Conservation (phyloP, 2,888 invertebrate species). For the Drosophila robusta region DNA sequence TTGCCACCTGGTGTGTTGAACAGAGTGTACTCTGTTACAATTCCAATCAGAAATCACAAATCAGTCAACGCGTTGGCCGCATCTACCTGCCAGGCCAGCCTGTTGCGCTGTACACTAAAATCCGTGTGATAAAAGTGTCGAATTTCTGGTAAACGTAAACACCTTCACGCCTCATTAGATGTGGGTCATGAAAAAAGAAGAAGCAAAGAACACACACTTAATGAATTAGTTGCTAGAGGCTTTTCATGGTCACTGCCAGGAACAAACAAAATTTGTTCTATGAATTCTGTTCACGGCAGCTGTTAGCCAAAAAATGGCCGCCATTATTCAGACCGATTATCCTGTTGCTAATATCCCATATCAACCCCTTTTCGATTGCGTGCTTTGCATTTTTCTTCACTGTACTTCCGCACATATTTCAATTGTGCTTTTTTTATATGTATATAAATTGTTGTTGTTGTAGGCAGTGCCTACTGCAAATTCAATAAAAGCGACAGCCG, state of each 20-base stretch:
- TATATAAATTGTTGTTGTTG: constrained; percentile 19
- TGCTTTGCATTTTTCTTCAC: constrained; percentile 55
- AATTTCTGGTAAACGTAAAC: constrained; percentile 55
- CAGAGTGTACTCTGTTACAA: constrained; percentile 6
- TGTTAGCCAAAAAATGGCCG: constrained; percentile 41
- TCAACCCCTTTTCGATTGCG: constrained; percentile 54
- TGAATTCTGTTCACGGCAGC: constrained; percentile 30
- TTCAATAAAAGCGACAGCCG: constrained; percentile 70
- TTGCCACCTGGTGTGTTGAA: constrained; percentile 57
- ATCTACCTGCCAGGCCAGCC: constrained; percentile 42
- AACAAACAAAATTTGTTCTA: neutral
- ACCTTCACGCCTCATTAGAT: constrained; percentile 59
- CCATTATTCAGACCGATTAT: constrained; percentile 57
- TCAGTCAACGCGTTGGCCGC: constrained; percentile 24
- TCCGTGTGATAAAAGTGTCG: constrained; percentile 39
- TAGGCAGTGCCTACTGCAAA: constrained; percentile 45
- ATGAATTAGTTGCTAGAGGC: constrained; percentile 7
- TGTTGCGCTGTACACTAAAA: constrained; percentile 44
- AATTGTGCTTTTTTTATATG: constrained; percentile 40
- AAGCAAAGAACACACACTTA: constrained; percentile 1
- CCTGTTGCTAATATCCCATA: constrained; percentile 62
- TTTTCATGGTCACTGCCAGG: constrained; percentile 19
- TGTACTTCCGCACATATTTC: constrained; percentile 62
- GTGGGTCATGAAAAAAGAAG: constrained; percentile 29
- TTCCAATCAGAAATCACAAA: constrained; percentile 55